phyloP scores from a whole-genome alignment of 2,888 invertebrate genomes.

The Drepana falcataria region DNA sequence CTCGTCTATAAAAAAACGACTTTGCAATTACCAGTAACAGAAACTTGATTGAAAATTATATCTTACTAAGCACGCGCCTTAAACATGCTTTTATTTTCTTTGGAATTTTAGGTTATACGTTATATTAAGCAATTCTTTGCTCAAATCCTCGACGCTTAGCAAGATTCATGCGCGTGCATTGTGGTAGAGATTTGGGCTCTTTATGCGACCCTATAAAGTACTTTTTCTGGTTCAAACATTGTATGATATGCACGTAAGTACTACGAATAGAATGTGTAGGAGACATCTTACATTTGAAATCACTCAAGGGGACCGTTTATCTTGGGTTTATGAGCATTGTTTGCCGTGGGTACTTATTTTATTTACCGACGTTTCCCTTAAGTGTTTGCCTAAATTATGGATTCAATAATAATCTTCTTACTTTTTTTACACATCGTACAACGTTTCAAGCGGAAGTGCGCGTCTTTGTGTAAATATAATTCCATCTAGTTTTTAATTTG shows the following conservation, averaged over 20 bases:
- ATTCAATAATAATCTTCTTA: no score
- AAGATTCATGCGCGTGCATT: not conserved
- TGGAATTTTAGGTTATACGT: no score
- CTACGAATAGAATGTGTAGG: constrained; percentile 14
- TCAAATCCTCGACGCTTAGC: not conserved
- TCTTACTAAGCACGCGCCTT: no score
- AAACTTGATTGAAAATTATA: no score
- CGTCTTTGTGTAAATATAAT: no score
- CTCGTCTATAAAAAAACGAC: no score
- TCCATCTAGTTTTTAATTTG: no score
- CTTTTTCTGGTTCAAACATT: constrained; percentile 14
- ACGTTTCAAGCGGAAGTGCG: no score
- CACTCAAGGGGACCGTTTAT: constrained; percentile 32
- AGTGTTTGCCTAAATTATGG: no score
- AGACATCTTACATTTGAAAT: constrained; percentile 35
- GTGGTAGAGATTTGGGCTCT: not conserved
- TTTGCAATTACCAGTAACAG: no score
- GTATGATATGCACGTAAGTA: constrained; percentile 33
- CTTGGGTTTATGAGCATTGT: constrained; percentile 5
- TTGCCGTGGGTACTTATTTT: not conserved
- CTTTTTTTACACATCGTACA: no score
- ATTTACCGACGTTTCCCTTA: not conserved
- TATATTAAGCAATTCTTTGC: not conserved
- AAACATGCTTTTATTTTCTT: no score
- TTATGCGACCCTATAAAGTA: constrained; percentile 3